A percentile compares a stretch with the other conserved stretches of the same genome.
These are phyloP conservation scores for Ferdinandea cuprea DNA, from an alignment of 2,888 invertebrate genomes.

Conservation along the genomic window DNA sequence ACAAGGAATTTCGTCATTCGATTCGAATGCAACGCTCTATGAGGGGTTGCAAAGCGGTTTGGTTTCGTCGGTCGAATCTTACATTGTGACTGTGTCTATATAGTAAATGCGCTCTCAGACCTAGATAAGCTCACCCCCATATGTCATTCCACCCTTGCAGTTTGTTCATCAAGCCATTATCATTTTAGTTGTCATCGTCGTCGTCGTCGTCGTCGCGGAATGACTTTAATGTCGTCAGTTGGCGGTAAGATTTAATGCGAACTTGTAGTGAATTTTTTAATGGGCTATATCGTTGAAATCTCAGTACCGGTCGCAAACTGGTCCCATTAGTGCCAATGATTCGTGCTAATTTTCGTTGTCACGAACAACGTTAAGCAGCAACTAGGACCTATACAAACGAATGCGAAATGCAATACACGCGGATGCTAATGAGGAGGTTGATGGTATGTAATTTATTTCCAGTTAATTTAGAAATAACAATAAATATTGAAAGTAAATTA, in stretches of 20 bases:
- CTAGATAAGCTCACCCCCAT: conserved; percentile 41
- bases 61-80: conserved; percentile 38
- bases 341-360: conserved; percentile 69
- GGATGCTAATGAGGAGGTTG: conserved; percentile 29
- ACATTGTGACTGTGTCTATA: conserved; percentile 26
- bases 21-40: conserved; percentile 40
- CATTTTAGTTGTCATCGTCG: conserved; percentile 34
- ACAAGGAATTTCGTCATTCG: conserved; percentile 65
- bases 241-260: conserved; percentile 70
- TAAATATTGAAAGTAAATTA: conserved; percentile 1
- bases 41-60: conserved; percentile 19
- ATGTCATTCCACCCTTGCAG: conserved; percentile 43
- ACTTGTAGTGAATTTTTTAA: conserved; percentile 68
- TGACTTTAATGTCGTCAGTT: conserved; percentile 37
- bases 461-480: conserved; percentile 3
- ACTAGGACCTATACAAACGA: not conserved
- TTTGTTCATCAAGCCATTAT: conserved; percentile 58
- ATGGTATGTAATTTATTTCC: conserved; percentile 15
- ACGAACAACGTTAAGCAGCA: conserved; percentile 39
- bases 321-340: conserved; percentile 69
- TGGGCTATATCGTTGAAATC: conserved; percentile 65
- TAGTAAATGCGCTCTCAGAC: conserved; percentile 50
- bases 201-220: conserved; percentile 28
- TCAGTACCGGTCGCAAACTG: conserved; percentile 72
- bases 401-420: conserved; percentile 47